phyloP scores from a whole-genome alignment of 53 echinoderm and acorn worm species.

The Echinarachnius parma region DNA sequence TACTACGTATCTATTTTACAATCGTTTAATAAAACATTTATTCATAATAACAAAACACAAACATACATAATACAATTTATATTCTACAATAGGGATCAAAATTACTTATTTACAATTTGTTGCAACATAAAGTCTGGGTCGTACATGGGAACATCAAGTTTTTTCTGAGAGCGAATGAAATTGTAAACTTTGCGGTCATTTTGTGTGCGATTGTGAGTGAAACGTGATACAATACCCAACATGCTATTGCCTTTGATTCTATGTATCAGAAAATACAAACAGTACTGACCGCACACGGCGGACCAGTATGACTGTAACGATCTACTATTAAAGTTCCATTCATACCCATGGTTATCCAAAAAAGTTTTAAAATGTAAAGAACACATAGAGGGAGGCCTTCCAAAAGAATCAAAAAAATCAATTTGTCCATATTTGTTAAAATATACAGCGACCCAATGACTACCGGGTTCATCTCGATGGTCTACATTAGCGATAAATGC shows the following conservation, averaged over 20 bases:
- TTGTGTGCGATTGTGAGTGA: constrained; percentile 3
- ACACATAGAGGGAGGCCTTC: too few species aligned
- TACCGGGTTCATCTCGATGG: too few species aligned
- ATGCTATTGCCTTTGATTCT: constrained; percentile 19
- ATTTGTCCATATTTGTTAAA: too few species aligned
- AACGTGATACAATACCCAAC: constrained; percentile 5
- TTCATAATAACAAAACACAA: too few species aligned
- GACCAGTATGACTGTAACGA: constrained; percentile 26
- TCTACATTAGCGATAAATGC: too few species aligned
- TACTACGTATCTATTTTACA: too few species aligned
- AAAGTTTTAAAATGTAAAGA: too few species aligned
- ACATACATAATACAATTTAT: too few species aligned
- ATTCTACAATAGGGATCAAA: not conserved
- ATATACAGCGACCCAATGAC: too few species aligned
- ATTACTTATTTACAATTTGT: not conserved
- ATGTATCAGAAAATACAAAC: constrained; percentile 23
- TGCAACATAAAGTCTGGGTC: not conserved
- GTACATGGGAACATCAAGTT: constrained; percentile 5
- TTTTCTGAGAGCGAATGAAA: not conserved
- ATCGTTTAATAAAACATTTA: too few species aligned
- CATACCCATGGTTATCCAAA: not conserved
- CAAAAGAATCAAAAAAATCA: too few species aligned
- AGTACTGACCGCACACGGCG: constrained; percentile 15
- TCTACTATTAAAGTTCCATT: not conserved
- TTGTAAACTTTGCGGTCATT: constrained; percentile 21